Percentiles rank a stretch among this genome's conserved stretches.
These are phyloP conservation scores for Himalopsyche phryganea DNA, from an alignment of 1,140 invertebrate species.

Conservation along the genomic window DNA sequence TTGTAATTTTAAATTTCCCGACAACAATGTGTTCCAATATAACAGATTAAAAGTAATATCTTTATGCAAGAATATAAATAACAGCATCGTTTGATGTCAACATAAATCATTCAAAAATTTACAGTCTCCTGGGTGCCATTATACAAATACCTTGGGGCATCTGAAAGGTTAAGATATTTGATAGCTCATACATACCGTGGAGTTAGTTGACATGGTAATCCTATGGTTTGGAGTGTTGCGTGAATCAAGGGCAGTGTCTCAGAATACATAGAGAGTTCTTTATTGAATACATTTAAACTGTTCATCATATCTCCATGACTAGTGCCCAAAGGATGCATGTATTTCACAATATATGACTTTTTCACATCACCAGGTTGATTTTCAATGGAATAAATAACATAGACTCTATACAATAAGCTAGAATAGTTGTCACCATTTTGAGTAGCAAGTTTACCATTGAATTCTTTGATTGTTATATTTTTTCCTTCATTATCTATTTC, in stretches of 20 bases:
- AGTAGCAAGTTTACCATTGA: constrained; percentile 7
- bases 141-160: no score
- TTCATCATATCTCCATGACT: constrained; percentile 17
- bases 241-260: constrained; percentile 16
- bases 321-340: constrained; percentile 17
- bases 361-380: not conserved
- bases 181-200: constrained; percentile 17
- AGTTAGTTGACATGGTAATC: not conserved
- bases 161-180: no score
- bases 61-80: no score
- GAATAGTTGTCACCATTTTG: constrained; percentile 30
- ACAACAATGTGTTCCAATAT: no score
- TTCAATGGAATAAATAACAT: not conserved
- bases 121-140: no score
- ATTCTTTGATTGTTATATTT: constrained; percentile 5
- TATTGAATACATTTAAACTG: constrained; percentile 15
- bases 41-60: no score
- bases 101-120: no score
- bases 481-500: constrained; percentile 1
- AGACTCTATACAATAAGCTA: constrained; percentile 18
- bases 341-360: constrained; percentile 26
- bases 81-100: no score
- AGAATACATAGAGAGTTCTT: constrained; percentile 25
- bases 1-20: no score
- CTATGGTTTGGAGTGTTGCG: constrained; percentile 5